phyloP scores from a whole-genome alignment of 2,888 invertebrate genomes.

The Cetonia aurata region DNA sequence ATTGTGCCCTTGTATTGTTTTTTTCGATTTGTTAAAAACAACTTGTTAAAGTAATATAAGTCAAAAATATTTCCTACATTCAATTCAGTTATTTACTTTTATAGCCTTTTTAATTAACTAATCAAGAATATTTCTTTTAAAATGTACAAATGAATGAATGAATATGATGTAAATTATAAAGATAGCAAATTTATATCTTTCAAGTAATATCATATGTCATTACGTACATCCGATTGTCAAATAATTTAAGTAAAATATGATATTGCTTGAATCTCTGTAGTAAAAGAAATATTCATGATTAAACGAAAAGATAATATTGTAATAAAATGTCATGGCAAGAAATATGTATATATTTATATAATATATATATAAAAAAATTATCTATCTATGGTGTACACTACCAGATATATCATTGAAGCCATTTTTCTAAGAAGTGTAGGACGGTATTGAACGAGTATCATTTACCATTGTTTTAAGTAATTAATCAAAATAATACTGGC shows the following conservation, averaged over 20 bases:
- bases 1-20: constrained; percentile 66
- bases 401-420: constrained; percentile 58
- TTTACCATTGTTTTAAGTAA: constrained; percentile 50
- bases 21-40: constrained; percentile 48
- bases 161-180: constrained; percentile 3
- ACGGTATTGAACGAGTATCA: constrained; percentile 64
- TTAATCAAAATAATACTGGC: constrained; percentile 62
- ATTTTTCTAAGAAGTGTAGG: constrained; percentile 60
- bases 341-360: constrained; percentile 51
- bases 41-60: constrained; percentile 37
- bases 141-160: constrained; percentile 7
- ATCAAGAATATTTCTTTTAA: constrained; percentile 49
- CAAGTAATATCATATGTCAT: constrained; percentile 26
- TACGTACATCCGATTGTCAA: constrained; percentile 27
- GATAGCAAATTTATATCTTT: constrained; percentile 2
- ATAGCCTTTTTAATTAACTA: constrained; percentile 49
- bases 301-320: constrained; percentile 18
- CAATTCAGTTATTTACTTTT: constrained; percentile 47
- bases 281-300: constrained; percentile 44
- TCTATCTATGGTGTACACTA: constrained; percentile 59
- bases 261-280: constrained; percentile 1
- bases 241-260: constrained; percentile 18
- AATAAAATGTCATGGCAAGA: constrained; percentile 62
- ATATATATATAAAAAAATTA: constrained; percentile 46
- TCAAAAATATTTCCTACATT: constrained; percentile 52